phyloP scores from a whole-genome alignment of 2,888 invertebrate genomes.

The Micropterix aruncella region DNA sequence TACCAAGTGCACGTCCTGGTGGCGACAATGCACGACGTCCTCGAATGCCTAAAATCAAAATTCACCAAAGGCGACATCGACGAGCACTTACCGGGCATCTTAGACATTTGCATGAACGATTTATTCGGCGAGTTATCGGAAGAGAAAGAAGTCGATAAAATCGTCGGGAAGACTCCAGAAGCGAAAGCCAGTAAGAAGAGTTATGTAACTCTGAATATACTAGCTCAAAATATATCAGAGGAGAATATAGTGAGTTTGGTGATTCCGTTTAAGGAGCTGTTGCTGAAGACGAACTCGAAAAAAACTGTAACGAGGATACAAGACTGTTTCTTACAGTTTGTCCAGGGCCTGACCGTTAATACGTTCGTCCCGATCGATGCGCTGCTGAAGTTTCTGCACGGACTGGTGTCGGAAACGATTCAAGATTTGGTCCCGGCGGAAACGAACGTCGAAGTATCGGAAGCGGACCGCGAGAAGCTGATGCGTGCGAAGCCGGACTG shows the following conservation, averaged over 20 bases:
- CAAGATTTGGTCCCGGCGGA: constrained; percentile 46
- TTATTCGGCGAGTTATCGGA: constrained; percentile 78
- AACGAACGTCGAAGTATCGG: constrained; percentile 34
- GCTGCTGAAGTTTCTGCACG: constrained; percentile 68
- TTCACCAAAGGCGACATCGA: constrained; percentile 71
- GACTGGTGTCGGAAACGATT: constrained; percentile 68
- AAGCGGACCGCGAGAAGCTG: constrained; percentile 40
- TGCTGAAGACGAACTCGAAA: constrained; percentile 64
- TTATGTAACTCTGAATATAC: constrained; percentile 69
- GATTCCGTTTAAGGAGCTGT: constrained; percentile 66
- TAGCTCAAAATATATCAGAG: constrained; percentile 67
- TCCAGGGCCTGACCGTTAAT: constrained; percentile 74
- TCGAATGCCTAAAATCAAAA: constrained; percentile 55
- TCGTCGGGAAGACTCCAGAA: constrained; percentile 68
- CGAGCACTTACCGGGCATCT: constrained; percentile 55
- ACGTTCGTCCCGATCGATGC: constrained; percentile 55
- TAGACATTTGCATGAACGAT: constrained; percentile 77
- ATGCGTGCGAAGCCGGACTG: constrained; percentile 52
- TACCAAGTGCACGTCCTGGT: constrained; percentile 91
- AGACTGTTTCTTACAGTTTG: constrained; percentile 65
- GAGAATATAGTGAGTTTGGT: constrained; percentile 62
- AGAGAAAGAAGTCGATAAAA: constrained; percentile 82
- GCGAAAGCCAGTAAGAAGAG: constrained; percentile 75
- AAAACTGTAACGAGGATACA: constrained; percentile 67
- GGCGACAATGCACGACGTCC: constrained; percentile 73